Percentiles rank a stretch among this genome's conserved stretches.
Evolutionary conservation across 2,797 vertebrate genomes (phyloP).

Genomic region (Danio jaintianensis): DNA sequence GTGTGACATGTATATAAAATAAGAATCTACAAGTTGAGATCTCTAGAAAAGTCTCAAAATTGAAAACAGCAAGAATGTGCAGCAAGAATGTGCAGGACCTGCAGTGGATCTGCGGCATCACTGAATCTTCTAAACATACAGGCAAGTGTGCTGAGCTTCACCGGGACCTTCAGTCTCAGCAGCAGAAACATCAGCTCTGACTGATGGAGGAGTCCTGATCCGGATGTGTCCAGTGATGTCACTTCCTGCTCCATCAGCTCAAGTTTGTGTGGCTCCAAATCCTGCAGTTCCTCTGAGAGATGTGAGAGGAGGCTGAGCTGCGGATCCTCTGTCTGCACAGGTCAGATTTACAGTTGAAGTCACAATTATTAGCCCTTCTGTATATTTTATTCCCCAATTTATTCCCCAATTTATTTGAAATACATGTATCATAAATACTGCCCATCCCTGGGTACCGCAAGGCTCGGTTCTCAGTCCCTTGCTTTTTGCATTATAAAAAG

Average conservation of each 20-base stretch:
- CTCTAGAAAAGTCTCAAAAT: too few species aligned
- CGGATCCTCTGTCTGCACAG: constrained; percentile 20
- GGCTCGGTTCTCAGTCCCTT: too few species aligned
- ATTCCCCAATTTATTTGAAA: too few species aligned
- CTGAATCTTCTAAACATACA: constrained; percentile 71
- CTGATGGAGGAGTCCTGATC: constrained; percentile 63
- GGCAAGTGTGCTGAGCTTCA: constrained; percentile 69
- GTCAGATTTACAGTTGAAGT: too few species aligned
- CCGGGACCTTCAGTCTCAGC: constrained; percentile 68
- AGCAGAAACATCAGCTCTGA: constrained; percentile 67
- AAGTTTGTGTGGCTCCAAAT: constrained; percentile 58
- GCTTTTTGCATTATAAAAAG: too few species aligned
- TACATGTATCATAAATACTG: too few species aligned
- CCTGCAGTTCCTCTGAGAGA: constrained; percentile 57
- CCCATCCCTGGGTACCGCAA: too few species aligned
- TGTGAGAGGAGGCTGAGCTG: constrained; percentile 59
- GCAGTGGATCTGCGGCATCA: constrained; percentile 50
- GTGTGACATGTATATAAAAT: too few species aligned
- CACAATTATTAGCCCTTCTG: too few species aligned
- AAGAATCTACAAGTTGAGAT: too few species aligned
- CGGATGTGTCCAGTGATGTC: constrained; percentile 49
- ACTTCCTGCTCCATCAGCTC: constrained; percentile 64
- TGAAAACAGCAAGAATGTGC: too few species aligned
- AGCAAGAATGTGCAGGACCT: constrained; percentile 68
- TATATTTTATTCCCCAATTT: too few species aligned